Percentiles rank a stretch among this genome's conserved stretches.
Conservation (phyloP, 2,113 vertebrate genomes). For the Paramisgurnus dabryanus region DNA sequence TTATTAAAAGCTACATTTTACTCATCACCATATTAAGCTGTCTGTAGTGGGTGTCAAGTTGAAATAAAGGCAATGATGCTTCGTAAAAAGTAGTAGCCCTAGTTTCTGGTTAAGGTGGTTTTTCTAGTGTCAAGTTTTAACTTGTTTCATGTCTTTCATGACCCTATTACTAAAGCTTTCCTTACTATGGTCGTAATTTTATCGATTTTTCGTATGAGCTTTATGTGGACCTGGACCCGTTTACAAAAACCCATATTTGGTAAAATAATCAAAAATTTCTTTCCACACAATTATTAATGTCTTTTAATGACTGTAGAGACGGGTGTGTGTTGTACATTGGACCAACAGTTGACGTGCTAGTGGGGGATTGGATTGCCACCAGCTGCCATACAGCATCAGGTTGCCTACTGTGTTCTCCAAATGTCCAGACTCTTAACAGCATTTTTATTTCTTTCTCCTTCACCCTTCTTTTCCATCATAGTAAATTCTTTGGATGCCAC, state of each 20-base stretch:
- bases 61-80: background rate
- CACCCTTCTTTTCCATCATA: background rate
- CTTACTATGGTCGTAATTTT: background rate
- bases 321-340: too few relatives aligned
- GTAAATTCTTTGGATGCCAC: slow-evolving; percentile 63
- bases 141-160: background rate
- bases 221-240: too few relatives aligned
- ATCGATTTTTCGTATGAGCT: background rate
- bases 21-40: background rate
- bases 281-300: background rate
- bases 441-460: background rate
- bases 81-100: background rate
- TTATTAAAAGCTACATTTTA: background rate
- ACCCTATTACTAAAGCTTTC: background rate
- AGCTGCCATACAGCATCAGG: slow-evolving; percentile 49
- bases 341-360: background rate
- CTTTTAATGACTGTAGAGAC: background rate
- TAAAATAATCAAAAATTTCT: background rate
- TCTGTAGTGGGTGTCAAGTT: background rate
- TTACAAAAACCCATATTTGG: too few relatives aligned
- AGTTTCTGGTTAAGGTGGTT: background rate
- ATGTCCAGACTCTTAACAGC: slow-evolving; percentile 25
- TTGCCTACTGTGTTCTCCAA: slow-evolving; percentile 46
- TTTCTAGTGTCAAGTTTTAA: slow-evolving; percentile 3
- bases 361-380: slow-evolving; percentile 31